Percentiles rank a stretch among this genome's conserved stretches.
phyloP scores from a whole-genome alignment of 2,888 invertebrate genomes.

The Hypomecis punctinalis region DNA sequence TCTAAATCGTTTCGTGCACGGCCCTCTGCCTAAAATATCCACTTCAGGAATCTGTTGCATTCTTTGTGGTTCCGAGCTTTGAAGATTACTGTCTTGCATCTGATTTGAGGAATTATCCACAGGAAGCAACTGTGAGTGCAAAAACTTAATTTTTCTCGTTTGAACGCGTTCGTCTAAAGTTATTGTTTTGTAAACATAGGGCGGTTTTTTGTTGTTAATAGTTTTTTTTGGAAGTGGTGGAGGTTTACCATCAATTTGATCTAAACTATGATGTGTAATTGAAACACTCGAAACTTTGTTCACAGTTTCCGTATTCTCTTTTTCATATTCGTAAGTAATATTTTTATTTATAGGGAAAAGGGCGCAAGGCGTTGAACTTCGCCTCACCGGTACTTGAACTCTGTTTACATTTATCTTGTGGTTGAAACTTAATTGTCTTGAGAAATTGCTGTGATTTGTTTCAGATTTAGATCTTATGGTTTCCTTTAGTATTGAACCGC shows the following conservation, averaged over 20 bases:
- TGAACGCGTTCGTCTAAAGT: slow-evolving; percentile 80
- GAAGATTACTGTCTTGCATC: slow-evolving; percentile 54
- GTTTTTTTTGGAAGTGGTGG: slow-evolving; percentile 80
- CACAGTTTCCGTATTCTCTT: slow-evolving; percentile 59
- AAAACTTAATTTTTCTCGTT: slow-evolving; percentile 79
- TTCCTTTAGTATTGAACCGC: slow-evolving; percentile 57
- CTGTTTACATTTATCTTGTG: slow-evolving; percentile 76
- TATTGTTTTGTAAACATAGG: slow-evolving; percentile 77
- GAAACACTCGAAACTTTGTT: slow-evolving; percentile 53
- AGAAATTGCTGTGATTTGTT: slow-evolving; percentile 67
- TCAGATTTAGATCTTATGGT: slow-evolving; percentile 60
- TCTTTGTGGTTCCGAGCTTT: slow-evolving; percentile 51
- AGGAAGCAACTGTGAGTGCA: slow-evolving; percentile 75
- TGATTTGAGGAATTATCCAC: slow-evolving; percentile 68
- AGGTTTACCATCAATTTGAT: slow-evolving; percentile 73
- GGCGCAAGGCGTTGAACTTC: slow-evolving; percentile 81
- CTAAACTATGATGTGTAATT: slow-evolving; percentile 55
- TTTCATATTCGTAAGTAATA: slow-evolving; percentile 66
- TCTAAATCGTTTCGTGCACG: slow-evolving; percentile 86
- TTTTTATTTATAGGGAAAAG: slow-evolving; percentile 74
- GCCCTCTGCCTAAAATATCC: slow-evolving; percentile 82
- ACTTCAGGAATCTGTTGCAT: slow-evolving; percentile 63
- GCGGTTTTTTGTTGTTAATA: slow-evolving; percentile 71
- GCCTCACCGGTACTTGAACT: slow-evolving; percentile 72
- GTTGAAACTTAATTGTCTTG: slow-evolving; percentile 77